phyloP scores from a whole-genome alignment of 2,113 vertebrate species.

The Oceanites oceanicus region DNA sequence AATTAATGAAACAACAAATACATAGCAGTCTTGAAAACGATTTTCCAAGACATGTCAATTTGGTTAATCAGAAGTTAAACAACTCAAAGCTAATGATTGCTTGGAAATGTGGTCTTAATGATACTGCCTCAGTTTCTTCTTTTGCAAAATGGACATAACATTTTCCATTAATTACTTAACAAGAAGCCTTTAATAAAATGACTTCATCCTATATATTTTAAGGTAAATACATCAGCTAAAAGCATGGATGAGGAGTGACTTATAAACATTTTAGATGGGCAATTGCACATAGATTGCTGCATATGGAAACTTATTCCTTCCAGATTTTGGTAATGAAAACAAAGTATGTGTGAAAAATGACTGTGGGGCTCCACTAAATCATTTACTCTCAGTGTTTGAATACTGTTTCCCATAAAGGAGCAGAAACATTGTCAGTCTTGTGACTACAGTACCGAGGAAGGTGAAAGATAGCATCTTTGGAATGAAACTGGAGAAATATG shows the following conservation, averaged over 20 bases:
- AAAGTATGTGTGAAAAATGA: conserved; percentile 67
- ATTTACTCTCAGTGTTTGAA: conserved; percentile 20
- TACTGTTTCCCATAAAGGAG: conserved; percentile 75
- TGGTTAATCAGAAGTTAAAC: not conserved
- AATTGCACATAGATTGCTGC: conserved; percentile 32
- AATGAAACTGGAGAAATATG: conserved; percentile 75
- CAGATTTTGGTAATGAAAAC: conserved; percentile 69
- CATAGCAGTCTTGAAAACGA: not conserved
- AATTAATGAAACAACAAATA: not conserved
- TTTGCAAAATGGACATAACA: not conserved
- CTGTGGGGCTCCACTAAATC: conserved; percentile 4
- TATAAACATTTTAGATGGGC: not conserved
- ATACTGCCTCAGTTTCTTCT: not conserved
- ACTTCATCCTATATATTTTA: not conserved
- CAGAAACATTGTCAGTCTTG: conserved; percentile 58
- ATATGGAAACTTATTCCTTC: conserved; percentile 49
- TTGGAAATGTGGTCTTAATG: not conserved
- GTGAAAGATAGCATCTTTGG: conserved; percentile 78
- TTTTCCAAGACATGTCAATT: not conserved
- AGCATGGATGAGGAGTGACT: not conserved
- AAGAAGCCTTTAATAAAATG: not conserved
- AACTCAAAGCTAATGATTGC: not conserved
- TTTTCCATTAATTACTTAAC: not conserved
- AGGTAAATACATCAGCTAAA: not conserved
- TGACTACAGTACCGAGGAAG: conserved; percentile 65